Evolutionary conservation across 2,113 vertebrate genomes (phyloP).

Genomic region (Paratilapia polleni): DNA sequence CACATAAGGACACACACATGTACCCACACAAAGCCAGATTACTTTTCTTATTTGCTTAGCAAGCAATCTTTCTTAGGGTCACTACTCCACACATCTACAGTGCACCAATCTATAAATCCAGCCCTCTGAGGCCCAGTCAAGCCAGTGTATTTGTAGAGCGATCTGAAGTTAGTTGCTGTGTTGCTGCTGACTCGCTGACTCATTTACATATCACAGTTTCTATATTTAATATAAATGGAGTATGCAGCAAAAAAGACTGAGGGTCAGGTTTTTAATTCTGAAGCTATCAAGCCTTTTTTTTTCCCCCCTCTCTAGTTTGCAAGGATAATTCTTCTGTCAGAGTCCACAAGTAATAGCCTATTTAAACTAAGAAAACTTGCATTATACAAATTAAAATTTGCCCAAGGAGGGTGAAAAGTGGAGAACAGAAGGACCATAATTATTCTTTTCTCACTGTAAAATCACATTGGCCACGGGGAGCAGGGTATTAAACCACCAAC

Average conservation of each 20-base stretch:
- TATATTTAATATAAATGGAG: conserved; percentile 33
- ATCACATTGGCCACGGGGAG: background rate
- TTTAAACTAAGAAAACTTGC: background rate
- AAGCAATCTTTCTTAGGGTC: conserved; percentile 68
- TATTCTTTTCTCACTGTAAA: background rate
- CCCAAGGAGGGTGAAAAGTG: background rate
- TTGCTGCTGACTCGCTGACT: conserved; percentile 52
- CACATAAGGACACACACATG: conserved; percentile 13
- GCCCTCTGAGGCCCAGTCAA: conserved; percentile 32
- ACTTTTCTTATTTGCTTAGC: conserved; percentile 71
- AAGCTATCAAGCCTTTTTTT: conserved; percentile 5
- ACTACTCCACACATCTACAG: conserved; percentile 45
- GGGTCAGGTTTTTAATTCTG: background rate
- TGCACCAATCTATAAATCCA: conserved; percentile 60
- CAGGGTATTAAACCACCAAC: background rate
- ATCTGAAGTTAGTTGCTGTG: conserved; percentile 48
- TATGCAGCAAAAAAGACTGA: background rate
- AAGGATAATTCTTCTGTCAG: background rate
- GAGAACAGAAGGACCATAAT: background rate
- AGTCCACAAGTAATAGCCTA: background rate
- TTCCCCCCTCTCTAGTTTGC: background rate
- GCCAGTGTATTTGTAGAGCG: conserved; percentile 37
- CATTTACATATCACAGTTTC: background rate
- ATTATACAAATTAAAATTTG: conserved; percentile 2
- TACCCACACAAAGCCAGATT: conserved; percentile 37